Base-by-base conservation (phyloP, 2,888 invertebrate species). In the Melitaea athalia region DNA sequence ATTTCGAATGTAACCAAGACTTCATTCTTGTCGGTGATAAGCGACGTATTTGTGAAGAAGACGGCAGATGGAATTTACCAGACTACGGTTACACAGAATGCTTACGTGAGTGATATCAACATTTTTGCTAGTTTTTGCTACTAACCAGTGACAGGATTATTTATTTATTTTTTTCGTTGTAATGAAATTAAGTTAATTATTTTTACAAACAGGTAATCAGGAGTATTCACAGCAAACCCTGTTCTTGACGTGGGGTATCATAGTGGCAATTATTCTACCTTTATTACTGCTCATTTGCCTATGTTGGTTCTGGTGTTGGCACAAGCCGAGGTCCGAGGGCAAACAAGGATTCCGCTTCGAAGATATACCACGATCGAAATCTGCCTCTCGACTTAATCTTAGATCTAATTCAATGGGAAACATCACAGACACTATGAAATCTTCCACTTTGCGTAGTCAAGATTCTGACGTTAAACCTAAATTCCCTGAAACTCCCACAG, bases 1-100 rank as follows among this genome's bases (percentile, higher is more conserved):
- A 96, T 66, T 98, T 97, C 84, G 97, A 98, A 84, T 98, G 98
- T 83, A 96, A 97, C 83, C 96, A 97, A 85, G 96, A 97, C 79
- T 98, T 98, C 84, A 95, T 97, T 68, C 87, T 98, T 68, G 94
- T 95, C 68, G 98, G 98, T 0, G 98, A 98, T 90, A 95, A 96
- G 76, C 93, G 97, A 53, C 93, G 98, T 63, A 95, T 95, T 67
- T 98, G 98, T 78, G 93, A 95, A 70, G 93, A 96, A 5, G 94
- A 95, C 84, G 98, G 98, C 14, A 90, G 95, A 72, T 98, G 98
- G 98, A 96, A 97, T 79, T 81, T 96, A 33, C 97, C 98, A 0
- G 95, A 95, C 70, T 96, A 96, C 85, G 98, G 97, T 68, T 97
- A 96, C 83, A 97, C 98, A 0, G 96, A 97, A 87, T 98, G 98